A percentile compares a stretch with the other conserved stretches of the same genome.
phyloP scores from a whole-genome alignment of 2,797 vertebrate genomes.

The Decapterus maruadsi region DNA sequence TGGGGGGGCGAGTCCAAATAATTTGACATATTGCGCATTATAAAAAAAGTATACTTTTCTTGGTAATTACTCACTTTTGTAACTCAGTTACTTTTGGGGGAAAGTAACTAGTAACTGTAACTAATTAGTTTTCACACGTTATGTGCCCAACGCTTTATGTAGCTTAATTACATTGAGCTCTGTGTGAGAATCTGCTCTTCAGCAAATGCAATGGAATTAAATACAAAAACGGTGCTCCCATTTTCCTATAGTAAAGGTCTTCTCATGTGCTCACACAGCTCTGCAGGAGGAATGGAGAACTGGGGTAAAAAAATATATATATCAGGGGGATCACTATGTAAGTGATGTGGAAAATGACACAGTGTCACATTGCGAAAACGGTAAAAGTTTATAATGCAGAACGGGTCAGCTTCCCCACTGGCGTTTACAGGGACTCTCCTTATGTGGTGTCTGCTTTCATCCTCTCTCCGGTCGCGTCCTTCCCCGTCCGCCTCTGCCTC shows the following conservation, averaged over 20 bases:
- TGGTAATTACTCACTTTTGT: too few species aligned
- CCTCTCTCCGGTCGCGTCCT: constrained; percentile 24
- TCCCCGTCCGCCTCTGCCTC: constrained; percentile 20
- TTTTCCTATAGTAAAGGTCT: background rate
- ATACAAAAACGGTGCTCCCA: background rate
- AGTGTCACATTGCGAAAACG: background rate
- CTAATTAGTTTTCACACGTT: too few species aligned
- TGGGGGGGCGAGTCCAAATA: too few species aligned
- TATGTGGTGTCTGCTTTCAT: constrained; percentile 27
- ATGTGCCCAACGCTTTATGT: background rate
- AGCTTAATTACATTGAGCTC: background rate
- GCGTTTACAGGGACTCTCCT: constrained; percentile 11
- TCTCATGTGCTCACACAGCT: background rate
- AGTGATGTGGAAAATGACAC: background rate
- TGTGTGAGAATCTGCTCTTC: background rate
- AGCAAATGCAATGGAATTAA: constrained; percentile 13
- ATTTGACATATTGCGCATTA: too few species aligned
- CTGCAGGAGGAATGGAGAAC: background rate
- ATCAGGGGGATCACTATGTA: background rate
- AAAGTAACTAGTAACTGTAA: too few species aligned
- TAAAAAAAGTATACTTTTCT: too few species aligned
- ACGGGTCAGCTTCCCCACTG: background rate
- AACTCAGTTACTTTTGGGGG: too few species aligned
- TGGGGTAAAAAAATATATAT: background rate
- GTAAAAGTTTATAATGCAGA: constrained; percentile 1